Percentiles rank a stretch among this genome's conserved stretches.
phyloP scores from a whole-genome alignment of 92 coral and sea anemone genomes.

The Umimayanthus chanpuru region DNA sequence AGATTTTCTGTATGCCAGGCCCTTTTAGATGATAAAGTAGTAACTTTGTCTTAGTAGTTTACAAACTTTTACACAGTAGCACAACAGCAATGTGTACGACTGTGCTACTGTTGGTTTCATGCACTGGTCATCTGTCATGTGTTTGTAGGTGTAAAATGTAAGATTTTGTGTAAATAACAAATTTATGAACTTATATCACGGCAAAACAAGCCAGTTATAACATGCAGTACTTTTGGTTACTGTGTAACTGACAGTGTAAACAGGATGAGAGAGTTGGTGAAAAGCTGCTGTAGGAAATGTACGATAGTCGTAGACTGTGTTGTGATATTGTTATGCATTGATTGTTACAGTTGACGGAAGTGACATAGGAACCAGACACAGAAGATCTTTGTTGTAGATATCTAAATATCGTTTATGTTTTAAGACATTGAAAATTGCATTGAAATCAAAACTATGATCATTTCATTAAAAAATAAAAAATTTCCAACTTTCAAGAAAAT shows the following conservation, averaged over 20 bases:
- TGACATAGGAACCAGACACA: too few relatives aligned
- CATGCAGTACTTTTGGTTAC: constrained; percentile 66
- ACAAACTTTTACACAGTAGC: not conserved
- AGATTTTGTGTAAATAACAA: constrained; percentile 28
- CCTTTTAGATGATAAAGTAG: not conserved
- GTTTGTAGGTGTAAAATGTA: not conserved
- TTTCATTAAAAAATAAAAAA: too few relatives aligned
- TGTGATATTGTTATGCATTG: not conserved
- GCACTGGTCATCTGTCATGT: not conserved
- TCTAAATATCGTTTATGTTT: too few relatives aligned
- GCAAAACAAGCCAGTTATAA: constrained; percentile 17
- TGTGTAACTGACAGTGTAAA: constrained; percentile 87
- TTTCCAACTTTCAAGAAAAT: too few relatives aligned
- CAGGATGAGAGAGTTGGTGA: constrained; percentile 40
- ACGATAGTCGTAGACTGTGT: not conserved
- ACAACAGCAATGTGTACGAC: not conserved
- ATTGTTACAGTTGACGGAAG: too few relatives aligned
- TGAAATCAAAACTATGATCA: too few relatives aligned
- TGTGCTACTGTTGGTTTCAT: too few relatives aligned
- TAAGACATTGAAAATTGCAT: too few relatives aligned
- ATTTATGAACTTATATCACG: constrained; percentile 3
- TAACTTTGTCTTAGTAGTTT: too few relatives aligned
- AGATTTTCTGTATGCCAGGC: not conserved
- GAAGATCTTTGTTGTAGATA: too few relatives aligned
- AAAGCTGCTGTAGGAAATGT: constrained; percentile 23